phyloP scores from a whole-genome alignment of 2,888 invertebrate species.

The Lacanobia oleracea region DNA sequence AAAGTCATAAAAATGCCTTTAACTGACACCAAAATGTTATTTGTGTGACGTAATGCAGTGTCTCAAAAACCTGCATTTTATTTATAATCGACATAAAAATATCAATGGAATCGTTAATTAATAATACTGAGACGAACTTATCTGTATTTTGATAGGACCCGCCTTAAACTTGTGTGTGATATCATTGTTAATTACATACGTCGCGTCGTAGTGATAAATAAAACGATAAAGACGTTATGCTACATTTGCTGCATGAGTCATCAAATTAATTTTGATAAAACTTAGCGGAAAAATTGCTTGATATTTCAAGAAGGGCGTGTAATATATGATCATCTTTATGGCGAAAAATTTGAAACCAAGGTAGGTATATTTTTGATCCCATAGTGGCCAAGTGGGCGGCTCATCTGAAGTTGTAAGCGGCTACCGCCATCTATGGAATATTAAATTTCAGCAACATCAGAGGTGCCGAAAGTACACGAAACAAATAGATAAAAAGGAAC shows the following conservation, averaged over 20 bases:
- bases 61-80: not conserved
- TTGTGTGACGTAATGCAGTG: too few species aligned
- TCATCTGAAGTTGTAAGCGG: too few species aligned
- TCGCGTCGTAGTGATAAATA: not conserved
- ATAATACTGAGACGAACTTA: not conserved
- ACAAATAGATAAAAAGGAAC: too few species aligned
- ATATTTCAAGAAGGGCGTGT: not conserved
- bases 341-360: not conserved
- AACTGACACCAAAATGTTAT: too few species aligned
- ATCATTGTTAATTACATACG: conserved; percentile 14
- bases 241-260: not conserved
- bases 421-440: too few species aligned
- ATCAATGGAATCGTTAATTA: not conserved
- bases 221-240: not conserved
- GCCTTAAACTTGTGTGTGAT: not conserved
- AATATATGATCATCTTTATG: not conserved
- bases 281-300: not conserved
- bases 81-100: not conserved
- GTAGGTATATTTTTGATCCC: too few species aligned
- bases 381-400: too few species aligned
- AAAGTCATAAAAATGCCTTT: too few species aligned
- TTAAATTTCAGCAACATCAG: too few species aligned
- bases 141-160: not conserved
- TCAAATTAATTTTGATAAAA: conserved; percentile 8
- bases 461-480: too few species aligned